Evolutionary conservation across 35 echinoderm and acorn worm species (phyloP), one percentile per base, ranked within the genome.

Genomic region (Acanthaster planci): DNA sequence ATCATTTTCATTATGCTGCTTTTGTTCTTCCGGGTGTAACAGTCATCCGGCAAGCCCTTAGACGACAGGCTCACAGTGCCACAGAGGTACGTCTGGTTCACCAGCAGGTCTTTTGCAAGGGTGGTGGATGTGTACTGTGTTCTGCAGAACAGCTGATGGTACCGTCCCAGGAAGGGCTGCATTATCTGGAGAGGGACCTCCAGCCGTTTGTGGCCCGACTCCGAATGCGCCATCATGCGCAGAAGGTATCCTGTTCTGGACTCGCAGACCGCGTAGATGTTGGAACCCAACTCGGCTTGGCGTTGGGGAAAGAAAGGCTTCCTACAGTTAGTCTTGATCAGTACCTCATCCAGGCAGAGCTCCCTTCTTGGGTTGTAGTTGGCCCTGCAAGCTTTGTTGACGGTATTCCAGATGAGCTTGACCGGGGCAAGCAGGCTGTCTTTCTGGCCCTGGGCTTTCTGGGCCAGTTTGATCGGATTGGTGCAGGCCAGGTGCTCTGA

Each of bases 291-390:
- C 8, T 23, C n/a, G 60, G 27, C 60, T 1, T 1, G 60, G 22
- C 4, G 42, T 47, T 47, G 42, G 12, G 42, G 42, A 12, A 47
- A 47, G 42, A 47, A 47, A 6, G 4, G 5, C 32, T 17, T 68
- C n/a, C 60, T 35, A 17, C 5, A 5, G n/a, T 68, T 68, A 18
- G n/a, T 8, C 60, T 35, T 68, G 4, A 68, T 6, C 5, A 17
- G 8, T 4, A 35, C 60, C 32, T 68, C 60, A 35, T 78, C 76
- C 32, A 78, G 76, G 16, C 21, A 37, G 22, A 78, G 18, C 34
- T 78, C 34, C 40, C 76, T 78, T 15, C 21, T 29, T n/a, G 76
- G 40, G 37, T 78, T 78, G 76, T 40, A 78, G 40, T 47, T 38
- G 19, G 19, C 26, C 8, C 14, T 19, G 76, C 76, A 78, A 15